phyloP scores from a whole-genome alignment of 2,888 invertebrate genomes.

The Pyrrhosoma nymphula region DNA sequence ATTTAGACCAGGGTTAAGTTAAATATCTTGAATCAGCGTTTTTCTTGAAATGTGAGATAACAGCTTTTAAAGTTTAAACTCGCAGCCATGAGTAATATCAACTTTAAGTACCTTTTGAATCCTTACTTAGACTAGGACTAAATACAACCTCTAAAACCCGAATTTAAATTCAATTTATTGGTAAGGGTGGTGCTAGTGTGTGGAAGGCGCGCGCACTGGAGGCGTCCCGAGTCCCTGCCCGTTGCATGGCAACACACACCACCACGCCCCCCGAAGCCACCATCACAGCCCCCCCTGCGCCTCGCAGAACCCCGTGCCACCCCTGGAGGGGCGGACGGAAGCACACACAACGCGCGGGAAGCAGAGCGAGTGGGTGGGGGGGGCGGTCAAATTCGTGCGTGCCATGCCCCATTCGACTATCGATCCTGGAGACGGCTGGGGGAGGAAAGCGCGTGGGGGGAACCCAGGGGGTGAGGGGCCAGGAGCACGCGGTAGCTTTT shows the following conservation, averaged over 20 bases:
- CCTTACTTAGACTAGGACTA: no score
- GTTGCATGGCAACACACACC: constrained; percentile 33
- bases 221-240: neutral
- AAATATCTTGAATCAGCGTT: no score
- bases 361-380: neutral
- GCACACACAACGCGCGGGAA: constrained; percentile 23
- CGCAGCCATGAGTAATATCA: no score
- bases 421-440: constrained; percentile 5
- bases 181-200: neutral
- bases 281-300: neutral
- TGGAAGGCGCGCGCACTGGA: neutral
- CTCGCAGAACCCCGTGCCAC: no score
- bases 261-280: neutral
- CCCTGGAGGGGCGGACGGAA: neutral
- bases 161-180: no score
- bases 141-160: no score
- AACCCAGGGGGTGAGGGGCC: neutral
- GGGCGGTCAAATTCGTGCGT: constrained; percentile 17
- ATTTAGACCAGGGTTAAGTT: no score
- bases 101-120: no score
- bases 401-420: constrained; percentile 55
- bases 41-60: no score
- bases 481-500: neutral
- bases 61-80: no score
- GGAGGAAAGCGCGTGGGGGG: constrained; percentile 27